Conservation (phyloP, 2,888 invertebrate genomes). For the Caenorhabditis sp. region DNA sequence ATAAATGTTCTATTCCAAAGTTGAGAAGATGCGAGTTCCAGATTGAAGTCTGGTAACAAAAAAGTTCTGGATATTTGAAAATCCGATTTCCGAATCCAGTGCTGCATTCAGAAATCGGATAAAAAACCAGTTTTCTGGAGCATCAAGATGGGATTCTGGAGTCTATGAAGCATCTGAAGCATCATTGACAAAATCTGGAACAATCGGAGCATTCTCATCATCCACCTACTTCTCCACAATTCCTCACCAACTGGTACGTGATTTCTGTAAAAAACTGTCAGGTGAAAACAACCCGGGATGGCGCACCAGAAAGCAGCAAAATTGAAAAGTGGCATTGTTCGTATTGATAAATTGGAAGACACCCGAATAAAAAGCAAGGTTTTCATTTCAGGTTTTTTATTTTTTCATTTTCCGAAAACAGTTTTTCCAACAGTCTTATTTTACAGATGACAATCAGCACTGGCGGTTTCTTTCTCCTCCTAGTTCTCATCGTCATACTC, state of each 20-base stretch:
- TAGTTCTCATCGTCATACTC: neutral
- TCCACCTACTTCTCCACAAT: too few relatives aligned
- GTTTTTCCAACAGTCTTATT: neutral
- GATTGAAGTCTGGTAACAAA: neutral
- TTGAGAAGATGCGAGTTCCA: neutral
- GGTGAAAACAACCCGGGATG: too few relatives aligned
- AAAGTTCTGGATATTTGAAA: too few relatives aligned
- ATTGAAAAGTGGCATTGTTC: neutral
- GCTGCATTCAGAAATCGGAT: too few relatives aligned
- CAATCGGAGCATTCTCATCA: too few relatives aligned
- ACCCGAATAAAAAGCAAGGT: neutral
- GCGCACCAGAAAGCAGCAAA: neutral
- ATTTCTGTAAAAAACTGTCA: neutral
- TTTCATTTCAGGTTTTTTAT: neutral
- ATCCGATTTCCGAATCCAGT: too few relatives aligned
- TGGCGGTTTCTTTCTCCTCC: neutral
- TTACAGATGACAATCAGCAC: neutral
- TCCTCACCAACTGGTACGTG: neutral
- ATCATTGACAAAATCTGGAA: too few relatives aligned
- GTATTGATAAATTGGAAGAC: neutral
- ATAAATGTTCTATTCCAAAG: constrained; percentile 13
- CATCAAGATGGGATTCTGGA: too few relatives aligned
- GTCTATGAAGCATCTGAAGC: too few relatives aligned
- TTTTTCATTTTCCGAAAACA: neutral
- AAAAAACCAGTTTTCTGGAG: too few relatives aligned